phyloP scores from a whole-genome alignment of 2,113 vertebrate genomes.

The Tragelaphus scriptus region DNA sequence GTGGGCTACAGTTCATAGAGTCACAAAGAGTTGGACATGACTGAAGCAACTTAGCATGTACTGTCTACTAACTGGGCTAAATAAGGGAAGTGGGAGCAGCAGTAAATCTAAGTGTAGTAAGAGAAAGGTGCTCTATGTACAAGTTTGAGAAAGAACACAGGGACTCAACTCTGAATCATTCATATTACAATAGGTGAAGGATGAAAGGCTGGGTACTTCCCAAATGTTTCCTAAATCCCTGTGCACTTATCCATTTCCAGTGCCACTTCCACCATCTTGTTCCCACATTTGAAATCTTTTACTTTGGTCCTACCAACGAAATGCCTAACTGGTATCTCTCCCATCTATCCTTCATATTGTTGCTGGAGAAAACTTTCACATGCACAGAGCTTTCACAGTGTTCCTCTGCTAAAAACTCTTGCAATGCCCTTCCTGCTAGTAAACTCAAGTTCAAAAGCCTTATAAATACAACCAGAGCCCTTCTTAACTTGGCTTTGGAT shows the following conservation, averaged over 20 bases:
- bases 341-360: not conserved
- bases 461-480: not conserved
- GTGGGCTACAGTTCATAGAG: fast-evolving
- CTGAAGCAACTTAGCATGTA: not conserved
- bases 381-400: not conserved
- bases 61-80: not conserved
- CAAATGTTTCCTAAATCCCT: not conserved
- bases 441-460: not conserved
- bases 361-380: not conserved
- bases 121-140: not conserved
- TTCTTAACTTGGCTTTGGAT: not conserved
- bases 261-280: not conserved
- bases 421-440: not conserved
- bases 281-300: not conserved
- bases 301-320: not conserved
- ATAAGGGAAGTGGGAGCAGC: not conserved
- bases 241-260: not conserved
- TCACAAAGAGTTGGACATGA: not conserved
- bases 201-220: not conserved
- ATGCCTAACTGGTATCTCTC: not conserved
- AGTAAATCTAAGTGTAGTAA: not conserved
- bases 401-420: not conserved
- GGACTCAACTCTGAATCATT: not conserved
- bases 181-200: not conserved
- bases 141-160: not conserved